Base-by-base conservation (phyloP, 2,888 invertebrate species). In the Peribatodes rhomboidaria region DNA sequence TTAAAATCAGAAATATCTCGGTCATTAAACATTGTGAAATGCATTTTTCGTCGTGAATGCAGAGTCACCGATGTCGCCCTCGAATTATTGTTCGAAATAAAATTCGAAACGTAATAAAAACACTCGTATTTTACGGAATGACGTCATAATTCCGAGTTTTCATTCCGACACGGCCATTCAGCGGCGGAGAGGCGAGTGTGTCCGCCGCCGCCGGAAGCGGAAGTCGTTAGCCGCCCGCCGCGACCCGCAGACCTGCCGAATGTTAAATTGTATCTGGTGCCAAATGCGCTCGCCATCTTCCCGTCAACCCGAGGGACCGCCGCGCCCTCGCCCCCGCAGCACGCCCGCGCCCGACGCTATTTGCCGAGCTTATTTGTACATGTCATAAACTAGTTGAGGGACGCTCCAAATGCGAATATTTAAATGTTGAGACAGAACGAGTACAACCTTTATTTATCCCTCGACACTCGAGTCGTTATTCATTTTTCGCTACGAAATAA, bases 201-300 rank as follows among this genome's bases (percentile, higher is more conserved):
- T 75, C 74, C 78, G 78, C n/a, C n/a, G n/a, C 76, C 73, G 79
- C 79, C 87, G 89, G 89, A 88, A 84, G 60, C 78, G 89, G 89
- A 89, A 87, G 89, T 88, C 88, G 87, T 88, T 88, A 86, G 75
- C 80, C 78, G 73, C 73, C 80, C 46, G 46, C 46, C 46, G 27
- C 46, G 22, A 74, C 71, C 75, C 74, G 70, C 69, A 63, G 69
- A 39, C 68, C 68, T 66, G 73, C 69, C 72, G 68, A 76, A 73
- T 76, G 76, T 67, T 74, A 66, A 75, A 76, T 76, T 72, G 77
- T 72, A 80, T 76, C 74, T 77, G 72, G 67, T 58, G 67, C 70
- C 65, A 56, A 72, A 71, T 72, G 72, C 67, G 50, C 50, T 50
- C 35, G 50, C 50, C 20, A 50, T 18, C 50, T 1, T 2, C 1